Conservation (phyloP, 2,797 vertebrate genomes). For the Gambusia yucatana region DNA sequence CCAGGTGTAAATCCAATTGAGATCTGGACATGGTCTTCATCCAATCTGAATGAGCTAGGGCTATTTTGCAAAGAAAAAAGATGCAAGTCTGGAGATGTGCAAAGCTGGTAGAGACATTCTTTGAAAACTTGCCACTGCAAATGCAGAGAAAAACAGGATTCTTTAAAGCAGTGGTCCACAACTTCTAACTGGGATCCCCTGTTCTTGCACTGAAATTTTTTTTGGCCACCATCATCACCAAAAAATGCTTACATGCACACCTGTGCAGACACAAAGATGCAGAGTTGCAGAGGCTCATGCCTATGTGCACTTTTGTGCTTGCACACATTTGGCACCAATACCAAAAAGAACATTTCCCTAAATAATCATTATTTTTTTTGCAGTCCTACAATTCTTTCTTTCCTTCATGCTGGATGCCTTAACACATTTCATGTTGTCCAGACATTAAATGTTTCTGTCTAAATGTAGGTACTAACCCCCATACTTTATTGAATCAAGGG, state of each 20-base stretch:
- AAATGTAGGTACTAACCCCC: conserved; percentile 42
- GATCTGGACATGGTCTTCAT: background rate
- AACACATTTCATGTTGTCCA: conserved; percentile 40
- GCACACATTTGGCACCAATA: background rate
- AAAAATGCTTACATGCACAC: background rate
- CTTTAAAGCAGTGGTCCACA: background rate
- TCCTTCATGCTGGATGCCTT: conserved; percentile 36
- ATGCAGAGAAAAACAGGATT: background rate
- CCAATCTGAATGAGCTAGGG: background rate
- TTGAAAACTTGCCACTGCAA: background rate
- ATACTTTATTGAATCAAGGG: conserved; percentile 56
- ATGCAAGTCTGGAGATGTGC: background rate
- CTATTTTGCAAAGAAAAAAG: background rate
- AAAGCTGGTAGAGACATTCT: background rate
- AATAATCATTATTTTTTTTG: background rate
- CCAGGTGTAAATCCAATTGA: background rate
- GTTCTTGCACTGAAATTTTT: background rate
- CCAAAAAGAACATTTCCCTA: background rate
- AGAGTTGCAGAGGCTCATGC: background rate
- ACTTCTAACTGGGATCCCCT: background rate
- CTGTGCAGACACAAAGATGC: background rate
- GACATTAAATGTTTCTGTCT: conserved; percentile 36
- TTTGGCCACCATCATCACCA: background rate
- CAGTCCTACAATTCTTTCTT: background rate
- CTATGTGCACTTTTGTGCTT: background rate